Base-by-base conservation (phyloP, 2,113 vertebrate genomes). In the Bubo scandiacus region DNA sequence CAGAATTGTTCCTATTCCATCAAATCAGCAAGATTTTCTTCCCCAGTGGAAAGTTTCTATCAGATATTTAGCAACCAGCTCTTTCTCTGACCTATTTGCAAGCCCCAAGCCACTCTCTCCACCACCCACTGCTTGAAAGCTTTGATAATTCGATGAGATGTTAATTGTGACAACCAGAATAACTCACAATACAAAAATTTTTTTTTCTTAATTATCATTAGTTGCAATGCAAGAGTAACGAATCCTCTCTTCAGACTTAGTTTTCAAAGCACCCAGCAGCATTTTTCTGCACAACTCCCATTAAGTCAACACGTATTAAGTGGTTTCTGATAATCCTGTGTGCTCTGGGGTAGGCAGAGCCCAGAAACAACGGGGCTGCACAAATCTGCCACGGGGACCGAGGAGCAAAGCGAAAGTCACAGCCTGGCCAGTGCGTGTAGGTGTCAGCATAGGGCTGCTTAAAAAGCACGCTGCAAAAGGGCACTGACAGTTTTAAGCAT, bases 1-100 rank as follows among this genome's bases (percentile, higher is more conserved):
- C 12, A 49, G 83, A 75, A 86, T 80, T 65, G 70, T 65, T 94
- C 58, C 29, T 88, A 27, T 94, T 96, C 81, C 84, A 92, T 91
- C 78, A 82, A 79, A 97, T 96, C 95, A 95, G 94, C 96, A 95
- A 90, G 90, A 94, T 95, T 92, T 94, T 27, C 91, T 72, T 95
- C 84, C 95, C 95, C 40, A 32, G 74, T 38, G 95, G 78, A 95
- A 96, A 80, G 75, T 81, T 93, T 88, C 79, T 62, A 81, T 86
- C 90, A 70, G 92, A 88, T 88, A 88, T 89, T 89, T 94, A 94
- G 62, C 88, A 95, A 47, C 54, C 45, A 78, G 70, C 58, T 92
- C 84, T 92, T 94, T 75, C 81, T 85, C 92, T 96, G 96, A 97
- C 92, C 94, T 96, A 97, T 97, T 97, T 96, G 96, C 73, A 94